Percentiles rank a stretch among this genome's conserved stretches.
Evolutionary conservation across 2,888 invertebrate genomes (phyloP).

Genomic region (Ochropacha duplaris): DNA sequence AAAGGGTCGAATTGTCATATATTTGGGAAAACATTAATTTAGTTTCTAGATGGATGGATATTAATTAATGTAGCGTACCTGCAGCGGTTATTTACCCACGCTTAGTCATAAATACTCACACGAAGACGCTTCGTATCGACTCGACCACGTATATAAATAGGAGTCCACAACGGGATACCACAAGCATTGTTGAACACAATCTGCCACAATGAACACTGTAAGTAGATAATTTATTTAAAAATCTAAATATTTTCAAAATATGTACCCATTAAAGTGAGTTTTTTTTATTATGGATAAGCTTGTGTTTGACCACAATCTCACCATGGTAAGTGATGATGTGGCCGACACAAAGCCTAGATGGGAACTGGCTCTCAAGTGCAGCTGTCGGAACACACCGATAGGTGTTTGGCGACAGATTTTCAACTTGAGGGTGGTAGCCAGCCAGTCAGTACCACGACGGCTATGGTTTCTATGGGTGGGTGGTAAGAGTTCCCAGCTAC

Average conservation of each 20-base stretch:
- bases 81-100: slow-evolving; percentile 55
- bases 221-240: slow-evolving; percentile 32
- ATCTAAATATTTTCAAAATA: neutral
- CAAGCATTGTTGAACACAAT: slow-evolving; percentile 41
- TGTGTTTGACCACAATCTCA: too few relatives aligned
- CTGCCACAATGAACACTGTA: slow-evolving; percentile 68
- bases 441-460: too few relatives aligned
- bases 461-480: too few relatives aligned
- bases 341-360: too few relatives aligned
- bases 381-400: too few relatives aligned
- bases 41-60: neutral
- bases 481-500: neutral
- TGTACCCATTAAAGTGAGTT: too few relatives aligned
- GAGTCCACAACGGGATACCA: slow-evolving; percentile 24
- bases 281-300: too few relatives aligned
- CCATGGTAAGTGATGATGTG: too few relatives aligned
- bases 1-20: neutral
- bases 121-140: slow-evolving; percentile 9
- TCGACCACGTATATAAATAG: slow-evolving; percentile 58
- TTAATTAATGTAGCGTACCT: neutral
- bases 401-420: too few relatives aligned
- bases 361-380: too few relatives aligned
- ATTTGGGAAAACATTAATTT: neutral
- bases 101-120: slow-evolving; percentile 40
- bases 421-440: too few relatives aligned